A percentile compares a stretch with the other conserved stretches of the same genome.
These are phyloP conservation scores for Heliopora coerulea DNA, from an alignment of 92 coral and sea anemone species.

Conservation along the genomic window DNA sequence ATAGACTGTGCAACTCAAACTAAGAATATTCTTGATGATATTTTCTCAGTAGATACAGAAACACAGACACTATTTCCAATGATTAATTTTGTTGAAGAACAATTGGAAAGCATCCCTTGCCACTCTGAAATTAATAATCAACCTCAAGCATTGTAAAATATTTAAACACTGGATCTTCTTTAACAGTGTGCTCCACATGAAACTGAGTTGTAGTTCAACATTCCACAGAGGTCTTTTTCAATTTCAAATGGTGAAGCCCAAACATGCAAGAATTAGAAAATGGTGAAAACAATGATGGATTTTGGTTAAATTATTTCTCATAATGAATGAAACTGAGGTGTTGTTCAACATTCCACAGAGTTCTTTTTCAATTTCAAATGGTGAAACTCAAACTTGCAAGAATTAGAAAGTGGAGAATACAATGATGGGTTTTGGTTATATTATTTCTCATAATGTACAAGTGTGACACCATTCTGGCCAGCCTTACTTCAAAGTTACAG, in stretches of 20 bases:
- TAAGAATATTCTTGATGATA: constrained; percentile 61
- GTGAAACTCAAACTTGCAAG: constrained; percentile 20
- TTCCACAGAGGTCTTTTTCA: neutral
- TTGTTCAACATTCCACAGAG: neutral
- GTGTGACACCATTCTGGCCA: too few species aligned
- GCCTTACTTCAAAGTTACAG: too few species aligned
- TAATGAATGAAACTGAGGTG: neutral
- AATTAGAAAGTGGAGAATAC: neutral
- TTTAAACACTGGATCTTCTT: neutral
- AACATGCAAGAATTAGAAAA: neutral
- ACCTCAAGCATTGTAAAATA: constrained; percentile 61
- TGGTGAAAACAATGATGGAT: too few species aligned
- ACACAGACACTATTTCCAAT: constrained; percentile 70
- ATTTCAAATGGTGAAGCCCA: constrained; percentile 28
- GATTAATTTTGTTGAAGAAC: constrained; percentile 26
- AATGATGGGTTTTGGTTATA: too few species aligned
- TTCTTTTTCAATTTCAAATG: constrained; percentile 12
- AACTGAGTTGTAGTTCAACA: neutral
- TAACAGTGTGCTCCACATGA: neutral
- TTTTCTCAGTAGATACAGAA: constrained; percentile 72
- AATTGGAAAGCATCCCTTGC: neutral
- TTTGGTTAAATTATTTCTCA: too few species aligned
- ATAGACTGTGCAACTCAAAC: constrained; percentile 84
- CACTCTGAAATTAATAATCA: constrained; percentile 56
- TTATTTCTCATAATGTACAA: too few species aligned